phyloP scores from a whole-genome alignment of 1,140 invertebrate species.

The Zaprionus kolodkinae region DNA sequence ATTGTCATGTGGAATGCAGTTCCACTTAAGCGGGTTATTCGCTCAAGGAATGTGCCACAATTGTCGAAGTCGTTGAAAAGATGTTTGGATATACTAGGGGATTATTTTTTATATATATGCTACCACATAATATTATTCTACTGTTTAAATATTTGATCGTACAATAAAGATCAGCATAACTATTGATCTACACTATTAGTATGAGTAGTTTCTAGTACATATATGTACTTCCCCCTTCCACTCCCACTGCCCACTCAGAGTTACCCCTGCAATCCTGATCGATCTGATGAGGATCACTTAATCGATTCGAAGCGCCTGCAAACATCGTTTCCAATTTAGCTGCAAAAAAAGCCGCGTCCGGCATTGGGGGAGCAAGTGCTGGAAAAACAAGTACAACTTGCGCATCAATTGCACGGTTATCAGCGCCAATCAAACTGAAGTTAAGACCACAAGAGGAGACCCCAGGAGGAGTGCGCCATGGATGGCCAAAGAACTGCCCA shows the following conservation, averaged over 20 bases:
- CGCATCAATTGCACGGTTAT: constrained; percentile 76
- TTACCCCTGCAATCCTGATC: neutral
- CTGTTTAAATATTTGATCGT: neutral
- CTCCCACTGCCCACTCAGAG: neutral
- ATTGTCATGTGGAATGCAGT: constrained; percentile 24
- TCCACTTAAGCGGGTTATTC: constrained; percentile 5
- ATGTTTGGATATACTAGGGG: neutral
- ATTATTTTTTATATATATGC: neutral
- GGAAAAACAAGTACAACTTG: constrained; percentile 29
- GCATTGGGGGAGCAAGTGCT: constrained; percentile 8
- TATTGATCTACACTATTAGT: neutral
- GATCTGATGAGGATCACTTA: constrained; percentile 71
- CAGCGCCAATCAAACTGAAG: constrained; percentile 76
- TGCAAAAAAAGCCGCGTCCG: neutral
- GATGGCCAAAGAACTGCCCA: neutral
- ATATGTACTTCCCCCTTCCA: neutral
- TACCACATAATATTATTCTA: too few relatives aligned
- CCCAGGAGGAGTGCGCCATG: neutral
- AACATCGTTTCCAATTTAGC: constrained; percentile 63
- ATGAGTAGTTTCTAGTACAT: neutral
- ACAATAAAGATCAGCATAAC: too few relatives aligned
- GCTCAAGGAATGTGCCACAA: constrained; percentile 1
- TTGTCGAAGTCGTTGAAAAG: neutral
- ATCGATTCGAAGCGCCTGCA: constrained; percentile 76
- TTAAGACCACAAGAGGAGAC: constrained; percentile 55